Base-by-base conservation (phyloP, 2,888 invertebrate species). In the Drosophila mercatorum region DNA sequence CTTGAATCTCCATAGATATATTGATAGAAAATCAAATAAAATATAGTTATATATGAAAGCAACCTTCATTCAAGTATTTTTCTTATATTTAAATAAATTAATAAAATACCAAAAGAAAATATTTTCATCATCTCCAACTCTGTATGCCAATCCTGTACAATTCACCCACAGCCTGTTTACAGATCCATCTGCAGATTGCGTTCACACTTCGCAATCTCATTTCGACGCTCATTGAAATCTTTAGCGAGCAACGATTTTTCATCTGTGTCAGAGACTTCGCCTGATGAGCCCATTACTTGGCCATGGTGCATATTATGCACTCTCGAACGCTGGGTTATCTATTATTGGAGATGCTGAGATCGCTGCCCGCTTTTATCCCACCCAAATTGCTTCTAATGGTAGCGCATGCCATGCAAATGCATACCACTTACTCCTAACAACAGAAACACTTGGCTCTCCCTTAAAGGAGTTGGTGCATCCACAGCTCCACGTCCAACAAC, bases 351-450 rank as follows among this genome's bases (percentile, higher is more conserved):
- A 22, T 52, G 41, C 71, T 38, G 22, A 26, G 57, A 77, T 69
- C 74, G 36, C 80, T 67, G 80, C 44, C 59, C 80, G 69, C 72
- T 79, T 87, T 84, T 87, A 89, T 81, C 84, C 77, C 80, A 67
- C 66, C 80, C 84, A 89, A 85, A 87, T 89, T 79, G 82, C 88
- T 74, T 85, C 84, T 85, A 85, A 85, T 85, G 82, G 84, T 85
- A 85, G 89, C 84, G 84, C 76, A 84, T 87, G 87, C 87, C 84
- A 89, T 84, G 84, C 84, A 84, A 84, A 89, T 89, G 88, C 77
- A 74, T 72, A 55, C 69, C 83, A 83, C 83, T 83, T 81, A 83
- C 69, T 75, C 65, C 81, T 17, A 75, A 72, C 83, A 86, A 75
- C 86, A 63, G 78, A 36, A 80, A 78, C 76, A 82, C 81, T 80